Evolutionary conservation across 2,113 vertebrate species (phyloP).

Genomic region (Notarius lentiginosus): DNA sequence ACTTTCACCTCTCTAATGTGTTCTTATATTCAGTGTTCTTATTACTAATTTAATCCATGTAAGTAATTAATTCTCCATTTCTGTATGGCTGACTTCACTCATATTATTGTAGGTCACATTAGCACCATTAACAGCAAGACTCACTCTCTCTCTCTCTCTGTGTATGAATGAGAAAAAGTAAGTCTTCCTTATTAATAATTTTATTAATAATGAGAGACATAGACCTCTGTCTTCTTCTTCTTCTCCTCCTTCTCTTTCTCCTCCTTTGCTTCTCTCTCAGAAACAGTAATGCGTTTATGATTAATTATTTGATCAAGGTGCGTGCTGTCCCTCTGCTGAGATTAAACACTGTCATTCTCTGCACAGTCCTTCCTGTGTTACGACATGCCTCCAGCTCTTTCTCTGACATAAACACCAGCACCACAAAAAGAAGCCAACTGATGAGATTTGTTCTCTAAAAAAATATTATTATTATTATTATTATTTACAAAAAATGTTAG

Average conservation of each 20-base stretch:
- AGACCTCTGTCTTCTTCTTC: not conserved
- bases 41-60: conserved; percentile 33
- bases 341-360: conserved; percentile 6
- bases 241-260: not conserved
- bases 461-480: not conserved
- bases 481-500: not conserved
- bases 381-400: not conserved
- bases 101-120: conserved; percentile 26
- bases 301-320: conserved; percentile 1
- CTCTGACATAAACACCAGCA: conserved; percentile 14
- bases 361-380: conserved; percentile 3
- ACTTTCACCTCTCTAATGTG: not conserved
- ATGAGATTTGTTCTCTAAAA: not conserved
- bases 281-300: conserved; percentile 25
- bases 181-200: not conserved
- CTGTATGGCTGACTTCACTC: conserved; percentile 20
- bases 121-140: conserved; percentile 15
- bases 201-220: conserved; percentile 2
- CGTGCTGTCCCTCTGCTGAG: conserved; percentile 3
- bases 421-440: not conserved
- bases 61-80: conserved; percentile 25
- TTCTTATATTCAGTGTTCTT: not conserved
- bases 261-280: not conserved
- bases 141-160: not conserved
- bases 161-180: not conserved